Base-by-base conservation (phyloP, 2,797 vertebrate species). In the Lacerta viridis region DNA sequence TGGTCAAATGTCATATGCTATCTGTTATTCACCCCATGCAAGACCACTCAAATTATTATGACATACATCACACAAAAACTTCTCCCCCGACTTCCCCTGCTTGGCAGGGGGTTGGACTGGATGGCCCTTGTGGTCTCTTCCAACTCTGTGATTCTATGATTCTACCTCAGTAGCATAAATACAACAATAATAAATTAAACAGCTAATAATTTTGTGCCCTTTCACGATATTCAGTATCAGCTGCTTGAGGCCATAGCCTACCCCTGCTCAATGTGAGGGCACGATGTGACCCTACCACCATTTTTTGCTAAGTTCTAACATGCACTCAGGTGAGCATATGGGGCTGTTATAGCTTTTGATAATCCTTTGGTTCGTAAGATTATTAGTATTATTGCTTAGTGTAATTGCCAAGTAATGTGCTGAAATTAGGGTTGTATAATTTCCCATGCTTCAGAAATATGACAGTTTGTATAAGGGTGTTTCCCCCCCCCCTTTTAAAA, bases 371-470 rank as follows among this genome's bases (percentile, higher is more conserved):
- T 11, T 8, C 27, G 6, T 33, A 27, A 36, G 11, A 29, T 74
- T 33, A 29, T 33, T 50, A 29, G 23, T 50, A 50, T 69, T 18
- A 18, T 68, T 13, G 36, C 20, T 55, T 55, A 27, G 3, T 23
- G 25, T 75, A 27, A 85, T 74, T 81, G 46, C 36, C 46, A 85
- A 69, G 74, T 76, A 90, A 87, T 5, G 4, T 75, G 39, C 7
- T 41, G 77, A 84, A 83, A 77, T 55, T 29, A n/a, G 33, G 27
- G 5, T 59, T 86, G 25, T 80, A 74, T 79, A 66, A 36, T 87
- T 88, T 1, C 25, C 84, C 81, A 89, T 84, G 55, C 3, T 87
- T 86, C 87, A 86, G 27, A 84, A 74, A 36, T 1, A 33, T 36
- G 17, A 86, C 0, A 79, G 77, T 81, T 90, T 89, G 74, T 15